Conservation (phyloP, 2,113 vertebrate genomes). For the Clarias magur region DNA sequence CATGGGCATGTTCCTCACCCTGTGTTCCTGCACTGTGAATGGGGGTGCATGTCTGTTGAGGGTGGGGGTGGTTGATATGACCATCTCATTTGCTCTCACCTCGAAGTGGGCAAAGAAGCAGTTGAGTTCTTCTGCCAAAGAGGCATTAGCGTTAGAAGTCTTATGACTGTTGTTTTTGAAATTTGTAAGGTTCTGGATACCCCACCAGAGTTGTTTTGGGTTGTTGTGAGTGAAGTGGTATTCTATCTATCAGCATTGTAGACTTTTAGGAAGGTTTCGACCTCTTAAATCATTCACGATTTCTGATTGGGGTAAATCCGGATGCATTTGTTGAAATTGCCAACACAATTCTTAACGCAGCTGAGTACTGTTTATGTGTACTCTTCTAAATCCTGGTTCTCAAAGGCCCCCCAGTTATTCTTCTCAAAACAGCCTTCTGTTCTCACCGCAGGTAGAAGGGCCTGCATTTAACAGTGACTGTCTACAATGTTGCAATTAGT, state of each 20-base stretch:
- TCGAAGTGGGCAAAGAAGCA: background rate
- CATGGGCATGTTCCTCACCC: background rate
- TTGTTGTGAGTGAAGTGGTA: background rate
- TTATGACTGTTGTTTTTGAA: background rate
- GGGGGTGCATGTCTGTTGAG: no score
- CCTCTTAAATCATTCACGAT: background rate
- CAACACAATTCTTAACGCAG: background rate
- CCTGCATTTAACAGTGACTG: no score
- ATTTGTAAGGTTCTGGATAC: background rate
- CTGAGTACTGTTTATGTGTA: no score
- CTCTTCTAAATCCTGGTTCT: no score
- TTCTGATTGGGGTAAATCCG: background rate
- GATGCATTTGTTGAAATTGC: background rate
- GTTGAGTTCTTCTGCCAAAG: no score
- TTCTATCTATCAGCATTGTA: background rate
- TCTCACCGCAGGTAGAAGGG: no score
- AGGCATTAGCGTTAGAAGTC: background rate
- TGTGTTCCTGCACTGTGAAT: background rate
- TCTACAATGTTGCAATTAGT: no score
- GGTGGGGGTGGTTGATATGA: no score
- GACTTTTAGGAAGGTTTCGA: background rate
- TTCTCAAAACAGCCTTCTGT: no score
- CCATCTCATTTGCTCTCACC: background rate
- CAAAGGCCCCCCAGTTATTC: no score
- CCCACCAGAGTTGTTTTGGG: background rate